Evolutionary conservation across 2,888 invertebrate species (phyloP), one percentile per base, ranked within the genome.

Genomic region (Tridacna gigas): DNA sequence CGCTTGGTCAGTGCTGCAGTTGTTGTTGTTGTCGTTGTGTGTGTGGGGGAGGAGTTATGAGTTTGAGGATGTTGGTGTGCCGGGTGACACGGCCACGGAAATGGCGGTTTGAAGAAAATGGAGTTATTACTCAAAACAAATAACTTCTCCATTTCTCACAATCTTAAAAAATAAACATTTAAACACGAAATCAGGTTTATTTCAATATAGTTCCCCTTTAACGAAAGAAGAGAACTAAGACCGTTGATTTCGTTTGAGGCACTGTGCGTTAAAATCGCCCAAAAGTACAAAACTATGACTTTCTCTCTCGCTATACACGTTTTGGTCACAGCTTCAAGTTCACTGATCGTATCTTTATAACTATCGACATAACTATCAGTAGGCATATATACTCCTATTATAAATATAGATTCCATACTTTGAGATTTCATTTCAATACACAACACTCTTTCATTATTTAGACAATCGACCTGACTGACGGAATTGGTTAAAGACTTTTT

Each of bases 311-410:
- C 18, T 5, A 28, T 11, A 18, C 26, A 66, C 7, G 13, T 11
- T 25, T 18, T 11, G 18, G 26, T 12, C 28, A 26, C 22, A 26
- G 66, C 66, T 25, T 66, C 66, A 25, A 66, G 25, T 11, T 66
- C 66, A 18, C 66, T 26, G 4, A 18, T 18, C 4, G 26, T 66
- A 25, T 25, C 11, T 25, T 26, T 66, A 26, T 66, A 66, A 18
- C 25, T 18, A 18, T 66, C 28, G 5, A 66, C 18, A 26, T 66
- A 18, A 26, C 26, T 60, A 18, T 60, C 74, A 28, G 74, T 26
- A n/a, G 60, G 61, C 37, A 74, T 28, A 22, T 74, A 74, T 61
- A 74, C 60, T 9, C 60, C 48, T 26, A 74, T 61, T 7, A 60
- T 60, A n/a, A 26, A 61, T 13, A 74, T 60, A 2, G 61, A 61